A percentile compares a stretch with the other conserved stretches of the same genome.
Conservation (phyloP, 2,888 invertebrate species). For the Malthinus seriepunctatus region DNA sequence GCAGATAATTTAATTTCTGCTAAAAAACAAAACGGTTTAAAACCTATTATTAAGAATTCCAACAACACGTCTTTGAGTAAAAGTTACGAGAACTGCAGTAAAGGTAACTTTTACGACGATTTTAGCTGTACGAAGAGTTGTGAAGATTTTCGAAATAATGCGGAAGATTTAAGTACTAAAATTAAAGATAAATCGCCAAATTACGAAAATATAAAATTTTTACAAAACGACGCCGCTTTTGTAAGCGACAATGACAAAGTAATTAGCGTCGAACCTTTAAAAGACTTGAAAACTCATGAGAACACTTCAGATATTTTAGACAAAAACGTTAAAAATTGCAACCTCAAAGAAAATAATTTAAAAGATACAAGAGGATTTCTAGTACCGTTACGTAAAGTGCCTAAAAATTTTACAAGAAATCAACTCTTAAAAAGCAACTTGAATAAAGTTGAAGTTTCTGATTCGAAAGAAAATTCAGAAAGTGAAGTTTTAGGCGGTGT, state of each 20-base stretch:
- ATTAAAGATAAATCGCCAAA: conserved; percentile 37
- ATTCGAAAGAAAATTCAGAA: conserved; percentile 4
- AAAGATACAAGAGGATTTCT: conserved; percentile 37
- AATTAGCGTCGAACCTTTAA: conserved; percentile 13
- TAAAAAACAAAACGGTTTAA: conserved; percentile 24
- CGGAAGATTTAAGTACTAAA: not conserved
- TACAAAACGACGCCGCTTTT: conserved; percentile 47
- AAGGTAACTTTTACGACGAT: conserved; percentile 16
- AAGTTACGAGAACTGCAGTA: conserved; percentile 36
- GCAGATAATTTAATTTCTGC: conserved; percentile 38
- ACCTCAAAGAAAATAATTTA: conserved; percentile 37
- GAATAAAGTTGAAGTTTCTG: conserved; percentile 25
- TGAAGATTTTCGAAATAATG: conserved; percentile 35
- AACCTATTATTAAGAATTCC: conserved; percentile 41
- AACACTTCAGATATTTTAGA: not conserved
- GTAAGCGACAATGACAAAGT: conserved; percentile 20
- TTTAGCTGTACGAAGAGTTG: conserved; percentile 40
- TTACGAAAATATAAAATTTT: conserved; percentile 50
- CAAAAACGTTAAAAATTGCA: conserved; percentile 9
- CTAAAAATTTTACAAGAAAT: conserved; percentile 52
- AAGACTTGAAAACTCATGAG: not conserved
- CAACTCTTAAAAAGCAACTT: conserved; percentile 43
- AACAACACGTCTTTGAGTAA: conserved; percentile 35
- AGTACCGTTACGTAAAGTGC: conserved; percentile 46
- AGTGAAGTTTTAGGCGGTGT: conserved; percentile 17